Percentiles rank a stretch among this genome's conserved stretches.
Evolutionary conservation across 1,140 invertebrate species (phyloP).

Genomic region (Luehdorfia chinensis): DNA sequence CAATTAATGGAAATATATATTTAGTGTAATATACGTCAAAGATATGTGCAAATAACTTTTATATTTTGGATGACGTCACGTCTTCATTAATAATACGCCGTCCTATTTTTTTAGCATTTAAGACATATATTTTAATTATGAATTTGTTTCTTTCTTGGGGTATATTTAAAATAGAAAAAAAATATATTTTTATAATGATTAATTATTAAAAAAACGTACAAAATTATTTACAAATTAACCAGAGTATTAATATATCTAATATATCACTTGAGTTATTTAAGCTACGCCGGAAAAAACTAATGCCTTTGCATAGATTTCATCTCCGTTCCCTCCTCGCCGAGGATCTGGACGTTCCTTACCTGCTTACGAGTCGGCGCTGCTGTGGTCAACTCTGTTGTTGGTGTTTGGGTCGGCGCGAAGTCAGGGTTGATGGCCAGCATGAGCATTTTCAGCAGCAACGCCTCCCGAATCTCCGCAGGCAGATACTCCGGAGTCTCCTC

Average conservation of each 20-base stretch:
- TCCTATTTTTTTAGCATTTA: too few relatives aligned
- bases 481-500: slow-evolving; percentile 80
- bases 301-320: slow-evolving; percentile 42
- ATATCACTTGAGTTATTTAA: slow-evolving; percentile 18
- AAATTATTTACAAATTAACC: slow-evolving; percentile 25
- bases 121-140: too few relatives aligned
- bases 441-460: slow-evolving; percentile 82
- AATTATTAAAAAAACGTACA: slow-evolving; percentile 18
- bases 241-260: slow-evolving; percentile 20
- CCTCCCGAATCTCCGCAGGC: slow-evolving; percentile 82
- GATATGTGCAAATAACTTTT: too few relatives aligned
- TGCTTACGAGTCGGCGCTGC: slow-evolving; percentile 69
- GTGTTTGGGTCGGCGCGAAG: slow-evolving; percentile 64
- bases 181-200: slow-evolving; percentile 2
- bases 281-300: slow-evolving; percentile 27
- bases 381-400: slow-evolving; percentile 58
- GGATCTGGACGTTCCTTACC: slow-evolving; percentile 79
- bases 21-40: too few relatives aligned
- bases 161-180: slow-evolving; percentile 4
- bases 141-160: too few relatives aligned
- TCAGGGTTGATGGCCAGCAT: slow-evolving; percentile 83
- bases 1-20: too few relatives aligned
- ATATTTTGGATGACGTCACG: too few relatives aligned
- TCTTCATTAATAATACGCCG: too few relatives aligned
- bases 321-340: slow-evolving; percentile 74